Base-by-base conservation (phyloP, 2,888 invertebrate genomes). In the Amitus sp. region DNA sequence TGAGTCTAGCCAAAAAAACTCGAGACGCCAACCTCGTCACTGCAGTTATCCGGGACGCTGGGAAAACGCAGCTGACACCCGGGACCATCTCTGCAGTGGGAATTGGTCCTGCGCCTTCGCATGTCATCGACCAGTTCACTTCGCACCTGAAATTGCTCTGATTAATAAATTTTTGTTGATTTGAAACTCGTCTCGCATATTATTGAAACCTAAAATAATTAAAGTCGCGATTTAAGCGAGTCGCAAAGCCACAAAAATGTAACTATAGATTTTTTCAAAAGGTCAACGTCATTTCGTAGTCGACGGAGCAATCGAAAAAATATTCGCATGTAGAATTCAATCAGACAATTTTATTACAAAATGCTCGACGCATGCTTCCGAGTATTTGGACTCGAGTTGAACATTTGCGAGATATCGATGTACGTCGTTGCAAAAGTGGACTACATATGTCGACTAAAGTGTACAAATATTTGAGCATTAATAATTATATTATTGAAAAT, bases 61-160 rank as follows among this genome's bases (percentile, higher is more conserved):
- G 93, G 0, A 85, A 85, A 70, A 93, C 92, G 10, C 89, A 93
- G 81, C 82, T 93, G 33, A 83, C 84, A 17, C 77, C 86, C 46
- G 91, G 91, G 1, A 89, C 90, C 10, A 83, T 85, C 27, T 91
- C 93, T 5, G 90, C 89, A 7, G 74, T 92, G 45, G 92, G 91
- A n/a, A 85, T 93, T 57, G 93, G 93, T 27, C 93, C 92, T 47
- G 90, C 87, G 59, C 80, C 83, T 30, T 81, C 78, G 30, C 78
- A 82, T 13, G 75, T 85, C 54, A 81, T 92, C 46, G 87, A 91
- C 72, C 78, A 84, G 72, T 77, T 91, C 50, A 89, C 90, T n/a
- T 84, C 85, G 37, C 83, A 87, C 73, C 83, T 91, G 46, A 90
- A 87, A 78, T 83, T 91, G 48, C 84, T 89, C 68, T 90, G 76